Percentiles rank a stretch among this genome's conserved stretches.
These are phyloP conservation scores for Uropetala carovei DNA, from an alignment of 2,888 invertebrate genomes.

Conservation along the genomic window DNA sequence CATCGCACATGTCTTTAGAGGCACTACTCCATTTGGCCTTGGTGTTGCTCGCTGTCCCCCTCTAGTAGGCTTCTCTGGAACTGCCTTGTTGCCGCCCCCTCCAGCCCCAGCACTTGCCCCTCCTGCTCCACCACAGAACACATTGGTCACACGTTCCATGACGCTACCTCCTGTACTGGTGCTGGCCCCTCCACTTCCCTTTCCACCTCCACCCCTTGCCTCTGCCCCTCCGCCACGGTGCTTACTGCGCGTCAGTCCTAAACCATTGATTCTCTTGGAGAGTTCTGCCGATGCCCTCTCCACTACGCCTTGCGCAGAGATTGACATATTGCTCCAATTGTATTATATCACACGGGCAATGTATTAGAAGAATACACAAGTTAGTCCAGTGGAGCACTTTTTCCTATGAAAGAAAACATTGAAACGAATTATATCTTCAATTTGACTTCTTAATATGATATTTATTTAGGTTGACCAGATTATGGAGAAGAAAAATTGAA, in stretches of 20 bases:
- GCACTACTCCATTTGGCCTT: slow-evolving; percentile 68
- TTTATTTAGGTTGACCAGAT: no score
- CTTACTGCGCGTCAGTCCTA: slow-evolving; percentile 83
- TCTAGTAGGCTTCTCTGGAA: slow-evolving; percentile 68
- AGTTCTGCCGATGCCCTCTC: slow-evolving; percentile 94
- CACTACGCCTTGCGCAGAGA: slow-evolving; percentile 93
- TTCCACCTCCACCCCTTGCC: slow-evolving; percentile 41
- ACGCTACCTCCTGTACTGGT: slow-evolving; percentile 77
- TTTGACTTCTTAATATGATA: no score
- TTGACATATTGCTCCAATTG: slow-evolving; percentile 75
- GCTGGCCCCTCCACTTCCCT: slow-evolving; percentile 71
- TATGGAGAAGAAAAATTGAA: no score
- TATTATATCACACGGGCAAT: no score
- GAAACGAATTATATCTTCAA: no score
- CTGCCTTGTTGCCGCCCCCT: slow-evolving; percentile 65
- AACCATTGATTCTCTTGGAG: slow-evolving; percentile 91
- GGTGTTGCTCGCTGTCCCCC: slow-evolving; percentile 72
- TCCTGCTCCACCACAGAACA: slow-evolving; percentile 82
- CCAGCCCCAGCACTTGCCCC: slow-evolving; percentile 65
- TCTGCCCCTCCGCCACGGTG: slow-evolving; percentile 71
- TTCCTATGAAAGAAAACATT: no score
- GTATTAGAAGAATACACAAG: no score
- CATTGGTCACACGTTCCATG: slow-evolving; percentile 92
- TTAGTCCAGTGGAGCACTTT: no score
- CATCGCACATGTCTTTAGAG: slow-evolving; percentile 72